Base-by-base conservation (phyloP, 2,888 invertebrate species). In the Ferdinandea cuprea region DNA sequence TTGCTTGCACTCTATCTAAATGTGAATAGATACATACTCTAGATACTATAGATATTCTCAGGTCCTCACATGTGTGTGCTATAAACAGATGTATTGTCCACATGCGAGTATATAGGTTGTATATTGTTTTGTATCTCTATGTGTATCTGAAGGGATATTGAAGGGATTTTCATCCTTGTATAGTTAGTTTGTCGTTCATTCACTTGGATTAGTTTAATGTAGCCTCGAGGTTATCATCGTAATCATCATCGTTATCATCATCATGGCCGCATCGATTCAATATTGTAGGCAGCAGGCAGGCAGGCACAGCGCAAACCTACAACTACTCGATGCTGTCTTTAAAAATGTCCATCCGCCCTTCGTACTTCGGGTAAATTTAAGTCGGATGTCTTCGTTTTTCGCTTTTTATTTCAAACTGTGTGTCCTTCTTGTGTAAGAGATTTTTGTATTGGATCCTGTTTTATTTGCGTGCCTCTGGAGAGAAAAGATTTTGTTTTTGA, bases 121-220 rank as follows among this genome's bases (percentile, higher is more conserved):
- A 66, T 48, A n/a, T 52, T 63, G 58, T n/a, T 65, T 19, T 76
- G 52, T 52, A 59, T 66, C 35, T 25, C 44, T 21, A 8, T 28
- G 48, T 56, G 15, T 54, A 52, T 69, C 58, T 28, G 52, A 50
- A 61, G 61, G 65, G n/a, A n/a, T n/a, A 78, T 56, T 54, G 58
- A 69, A 69, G 56, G 61, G 61, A 83, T 72, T 83, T 63, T 68
- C 77, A 72, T 78, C 71, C 72, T 74, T 76, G 69, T 80, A 80
- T 76, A 80, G 74, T 79, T 73, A 79, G 79, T 69, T 76, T 71
- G 71, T 68, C 66, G 72, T 72, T 72, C 72, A 72, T 78, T 83
- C 71, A 71, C 72, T 83, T 72, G 77, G 77, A 81, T 71, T 77
- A 77, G 81, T 77, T 81, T 77, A 81, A 77, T 81, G 81, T 81